Evolutionary conservation across 2,113 vertebrate genomes (phyloP), one percentile per base, ranked within the genome.

Genomic region (Nyctereutes procyonoides): DNA sequence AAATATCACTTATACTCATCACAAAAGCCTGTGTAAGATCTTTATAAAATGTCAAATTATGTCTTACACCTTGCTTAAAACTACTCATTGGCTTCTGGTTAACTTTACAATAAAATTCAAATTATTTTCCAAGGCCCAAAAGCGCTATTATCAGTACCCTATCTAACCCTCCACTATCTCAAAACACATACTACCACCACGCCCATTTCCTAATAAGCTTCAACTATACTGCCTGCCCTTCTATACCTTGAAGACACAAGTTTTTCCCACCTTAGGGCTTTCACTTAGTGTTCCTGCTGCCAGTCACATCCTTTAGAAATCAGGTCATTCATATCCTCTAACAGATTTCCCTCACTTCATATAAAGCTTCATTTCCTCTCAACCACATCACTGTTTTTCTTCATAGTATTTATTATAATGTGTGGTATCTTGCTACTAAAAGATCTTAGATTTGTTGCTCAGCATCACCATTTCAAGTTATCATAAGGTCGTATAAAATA

Each of bases 21-120:
- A 17, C 0, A 90, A 32, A 0, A 65, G 28, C 28, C 48, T 74
- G 11, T 69, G 14, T 90, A 28, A 62, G 8, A 77, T 55, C 5
- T 69, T 93, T 90, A 55, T 11, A 58, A 93, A 96, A 63, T 76
- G 65, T 28, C 65, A 93, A 65, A 58, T 60, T 26, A 88, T n/a
- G 10, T 80, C n/a, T 89, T 26, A 77, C 0, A 77, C 0, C 8
- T 60, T 55, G 4, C 7, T 63, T 91, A 84, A 94, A 97, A 90
- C 26, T 30, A 43, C 81, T 32, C 53, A 55, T 28, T 58, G 30
- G 16, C 15, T 84, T 91, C 71, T 63, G 90, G 83, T 28, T 91
- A 88, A 5, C 13, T 79, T 89, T 48, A 88, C 38, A 73, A 71
- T 77, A 89, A 88, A 82, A 96, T 24, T 63, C 43, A 63, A 82